These are phyloP conservation scores for Anastrepha ludens DNA, from an alignment of 1,140 invertebrate genomes.

Conservation along the genomic window DNA sequence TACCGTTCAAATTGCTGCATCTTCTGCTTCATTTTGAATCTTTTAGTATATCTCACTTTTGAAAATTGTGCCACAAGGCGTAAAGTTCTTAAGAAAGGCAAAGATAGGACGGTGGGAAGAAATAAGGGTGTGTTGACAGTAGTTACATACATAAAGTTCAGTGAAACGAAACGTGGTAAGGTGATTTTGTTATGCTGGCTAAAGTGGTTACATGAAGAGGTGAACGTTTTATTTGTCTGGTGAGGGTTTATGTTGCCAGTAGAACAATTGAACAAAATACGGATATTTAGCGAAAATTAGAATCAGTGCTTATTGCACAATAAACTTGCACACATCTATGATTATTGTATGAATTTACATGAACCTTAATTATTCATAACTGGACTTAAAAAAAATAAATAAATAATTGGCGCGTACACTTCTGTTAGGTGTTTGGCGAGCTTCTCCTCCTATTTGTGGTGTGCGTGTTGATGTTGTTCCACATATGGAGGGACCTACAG, in stretches of 20 bases:
- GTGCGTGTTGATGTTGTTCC: too few relatives aligned
- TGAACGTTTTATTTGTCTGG: background rate
- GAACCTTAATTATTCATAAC: too few relatives aligned
- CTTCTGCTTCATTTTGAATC: background rate
- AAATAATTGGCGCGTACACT: too few relatives aligned
- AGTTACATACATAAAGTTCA: slow-evolving; percentile 6
- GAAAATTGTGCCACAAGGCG: background rate
- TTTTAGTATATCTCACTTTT: background rate
- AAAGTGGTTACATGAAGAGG: background rate
- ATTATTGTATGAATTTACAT: too few relatives aligned
- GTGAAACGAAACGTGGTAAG: background rate
- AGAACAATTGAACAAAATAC: background rate
- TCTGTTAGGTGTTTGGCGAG: too few relatives aligned
- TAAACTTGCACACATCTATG: background rate
- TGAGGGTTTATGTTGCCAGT: background rate
- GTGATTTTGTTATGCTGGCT: background rate
- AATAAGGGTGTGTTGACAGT: slow-evolving; percentile 23
- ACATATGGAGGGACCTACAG: too few relatives aligned
- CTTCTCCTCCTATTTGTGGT: too few relatives aligned
- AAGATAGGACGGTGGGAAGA: slow-evolving; percentile 28
- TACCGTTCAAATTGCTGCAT: background rate
- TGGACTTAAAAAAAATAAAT: too few relatives aligned
- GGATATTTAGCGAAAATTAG: slow-evolving; percentile 15
- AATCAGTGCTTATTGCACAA: background rate
- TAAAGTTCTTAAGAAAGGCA: slow-evolving; percentile 18